A percentile compares a stretch with the other conserved stretches of the same genome.
phyloP scores from a whole-genome alignment of 2,888 invertebrate species.

The Hypselothyrea guttata region DNA sequence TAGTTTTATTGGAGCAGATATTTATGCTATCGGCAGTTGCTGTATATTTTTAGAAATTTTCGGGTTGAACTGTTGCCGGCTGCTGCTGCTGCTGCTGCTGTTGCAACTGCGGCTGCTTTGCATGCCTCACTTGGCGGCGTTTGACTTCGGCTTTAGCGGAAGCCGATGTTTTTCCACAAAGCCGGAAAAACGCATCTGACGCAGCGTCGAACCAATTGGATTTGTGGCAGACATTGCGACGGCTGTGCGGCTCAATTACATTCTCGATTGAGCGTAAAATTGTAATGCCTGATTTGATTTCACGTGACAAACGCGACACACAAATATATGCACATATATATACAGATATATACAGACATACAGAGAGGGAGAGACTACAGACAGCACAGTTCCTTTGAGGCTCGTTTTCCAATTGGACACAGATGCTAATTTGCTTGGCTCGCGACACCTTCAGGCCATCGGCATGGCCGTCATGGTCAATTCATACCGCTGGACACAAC shows the following conservation, averaged over 20 bases:
- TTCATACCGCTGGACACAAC: conserved; percentile 53
- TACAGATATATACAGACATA: conserved; percentile 7
- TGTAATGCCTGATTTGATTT: conserved; percentile 79
- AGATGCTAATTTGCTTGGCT: conserved; percentile 79
- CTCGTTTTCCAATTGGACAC: conserved; percentile 78
- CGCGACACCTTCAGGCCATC: conserved; percentile 63
- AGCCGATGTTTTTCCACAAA: conserved; percentile 56
- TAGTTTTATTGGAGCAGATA: no score
- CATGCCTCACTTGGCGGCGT: conserved; percentile 43
- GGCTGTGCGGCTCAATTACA: conserved; percentile 81
- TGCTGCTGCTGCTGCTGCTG: conserved; percentile 49
- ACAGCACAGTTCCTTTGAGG: conserved; percentile 29
- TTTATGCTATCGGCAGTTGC: conserved; percentile 3
- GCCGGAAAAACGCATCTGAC: conserved; percentile 52
- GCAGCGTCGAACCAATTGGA: conserved; percentile 60
- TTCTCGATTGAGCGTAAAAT: conserved; percentile 82
- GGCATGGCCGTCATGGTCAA: conserved; percentile 65
- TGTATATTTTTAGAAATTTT: conserved; percentile 28
- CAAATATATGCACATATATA: conserved; percentile 19
- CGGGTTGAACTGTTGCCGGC: conserved; percentile 52
- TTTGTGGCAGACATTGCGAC: conserved; percentile 69
- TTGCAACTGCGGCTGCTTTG: conserved; percentile 50
- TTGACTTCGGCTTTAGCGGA: conserved; percentile 45
- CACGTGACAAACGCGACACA: conserved; percentile 68
- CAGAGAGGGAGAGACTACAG: conserved; percentile 1